A percentile compares a stretch with the other conserved stretches of the same genome.
These are phyloP conservation scores for Aromia moschata DNA, from an alignment of 2,888 invertebrate species.

Conservation along the genomic window DNA sequence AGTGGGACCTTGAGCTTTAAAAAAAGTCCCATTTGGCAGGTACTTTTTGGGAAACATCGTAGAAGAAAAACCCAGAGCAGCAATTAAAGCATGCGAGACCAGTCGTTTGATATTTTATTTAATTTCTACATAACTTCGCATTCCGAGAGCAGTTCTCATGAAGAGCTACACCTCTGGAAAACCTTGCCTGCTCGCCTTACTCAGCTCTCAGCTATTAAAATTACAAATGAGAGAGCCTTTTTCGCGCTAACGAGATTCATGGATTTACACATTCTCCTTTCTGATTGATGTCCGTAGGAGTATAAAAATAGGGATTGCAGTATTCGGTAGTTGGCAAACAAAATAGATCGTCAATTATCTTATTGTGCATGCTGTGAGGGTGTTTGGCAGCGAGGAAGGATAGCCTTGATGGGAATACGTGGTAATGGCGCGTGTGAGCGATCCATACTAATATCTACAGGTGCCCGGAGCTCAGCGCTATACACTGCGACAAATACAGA, in stretches of 20 bases:
- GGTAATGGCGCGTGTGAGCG: conserved; percentile 31
- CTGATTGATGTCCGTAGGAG: background rate
- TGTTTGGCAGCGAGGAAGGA: conserved; percentile 31
- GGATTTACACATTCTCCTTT: background rate
- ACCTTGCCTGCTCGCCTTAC: background rate
- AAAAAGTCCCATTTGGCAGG: too few species aligned
- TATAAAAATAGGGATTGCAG: conserved; percentile 5
- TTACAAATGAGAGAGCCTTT: background rate
- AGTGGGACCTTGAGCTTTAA: too few species aligned
- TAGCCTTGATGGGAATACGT: conserved; percentile 37
- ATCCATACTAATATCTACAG: conserved; percentile 34
- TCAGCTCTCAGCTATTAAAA: background rate
- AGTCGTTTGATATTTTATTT: too few species aligned
- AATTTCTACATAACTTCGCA: too few species aligned
- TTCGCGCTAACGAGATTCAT: background rate
- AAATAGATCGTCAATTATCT: conserved; percentile 30
- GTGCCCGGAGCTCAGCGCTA: conserved; percentile 2
- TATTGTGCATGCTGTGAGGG: conserved; percentile 33
- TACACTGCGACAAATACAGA: too few species aligned
- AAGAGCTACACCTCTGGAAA: conserved; percentile 1
- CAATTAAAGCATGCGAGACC: too few species aligned
- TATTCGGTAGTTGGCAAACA: conserved; percentile 20
- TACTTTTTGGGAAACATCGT: too few species aligned
- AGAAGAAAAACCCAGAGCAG: too few species aligned
- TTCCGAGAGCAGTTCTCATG: background rate